Conservation (phyloP, 1,140 invertebrate genomes). For the Asobara japonica region DNA sequence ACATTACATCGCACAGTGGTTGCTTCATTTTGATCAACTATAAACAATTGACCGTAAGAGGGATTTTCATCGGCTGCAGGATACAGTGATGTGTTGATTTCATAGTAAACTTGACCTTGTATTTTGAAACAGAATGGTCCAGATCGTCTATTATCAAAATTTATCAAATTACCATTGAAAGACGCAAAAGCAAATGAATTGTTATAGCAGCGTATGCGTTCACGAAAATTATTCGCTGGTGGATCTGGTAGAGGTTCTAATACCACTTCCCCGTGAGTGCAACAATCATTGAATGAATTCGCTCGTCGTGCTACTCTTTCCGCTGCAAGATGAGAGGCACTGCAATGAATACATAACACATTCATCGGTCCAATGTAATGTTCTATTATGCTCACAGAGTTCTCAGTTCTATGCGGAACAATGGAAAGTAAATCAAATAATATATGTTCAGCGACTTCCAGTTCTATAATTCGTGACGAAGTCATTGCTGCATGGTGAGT, state of each 20-base stretch:
- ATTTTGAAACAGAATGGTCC: background rate
- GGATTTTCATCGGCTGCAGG: conserved; percentile 12
- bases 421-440: no score
- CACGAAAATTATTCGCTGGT: conserved; percentile 19
- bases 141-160: background rate
- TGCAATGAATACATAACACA: conserved; percentile 15
- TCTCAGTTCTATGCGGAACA: no score
- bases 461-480: no score
- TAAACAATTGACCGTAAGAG: conserved; percentile 27
- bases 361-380: conserved; percentile 25
- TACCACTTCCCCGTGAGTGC: conserved; percentile 5
- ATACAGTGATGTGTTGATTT: conserved; percentile 7
- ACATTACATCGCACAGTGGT: background rate
- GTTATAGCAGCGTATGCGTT: conserved; percentile 29
- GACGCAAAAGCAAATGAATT: conserved; percentile 19
- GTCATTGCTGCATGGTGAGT: background rate
- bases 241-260: background rate
- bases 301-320: background rate
- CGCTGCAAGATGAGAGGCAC: background rate
- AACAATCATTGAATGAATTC: conserved; percentile 23
- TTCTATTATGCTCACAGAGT: no score
- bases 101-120: background rate
- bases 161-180: conserved; percentile 18
- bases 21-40: conserved; percentile 25
- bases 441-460: no score